A percentile compares a stretch with the other conserved stretches of the same genome.
Conservation (phyloP, 2,113 vertebrate species). For the Xiphorhynchus elegans region DNA sequence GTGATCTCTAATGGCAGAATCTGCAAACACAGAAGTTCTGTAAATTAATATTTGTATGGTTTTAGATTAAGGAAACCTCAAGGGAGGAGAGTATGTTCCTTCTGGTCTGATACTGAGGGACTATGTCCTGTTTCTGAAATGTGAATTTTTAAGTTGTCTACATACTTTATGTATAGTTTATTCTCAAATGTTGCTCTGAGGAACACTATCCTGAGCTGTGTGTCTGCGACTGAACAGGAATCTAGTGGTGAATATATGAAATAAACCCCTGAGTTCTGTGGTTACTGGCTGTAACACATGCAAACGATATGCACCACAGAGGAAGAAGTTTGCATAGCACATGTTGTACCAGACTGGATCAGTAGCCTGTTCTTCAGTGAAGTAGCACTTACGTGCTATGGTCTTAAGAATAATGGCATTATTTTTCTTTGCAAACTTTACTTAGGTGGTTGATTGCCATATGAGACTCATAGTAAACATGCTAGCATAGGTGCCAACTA, state of each 20-base stretch:
- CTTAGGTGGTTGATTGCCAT: not conserved
- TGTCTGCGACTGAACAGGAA: not conserved
- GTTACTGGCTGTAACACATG: not conserved
- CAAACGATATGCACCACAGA: not conserved
- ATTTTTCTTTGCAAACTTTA: not conserved
- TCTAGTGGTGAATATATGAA: not conserved
- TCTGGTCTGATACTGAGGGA: not conserved
- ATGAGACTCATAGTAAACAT: not conserved
- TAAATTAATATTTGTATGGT: not conserved
- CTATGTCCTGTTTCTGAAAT: not conserved
- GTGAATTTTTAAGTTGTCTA: not conserved
- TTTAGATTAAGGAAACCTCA: not conserved
- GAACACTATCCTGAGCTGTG: not conserved
- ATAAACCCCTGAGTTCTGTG: not conserved
- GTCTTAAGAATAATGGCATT: not conserved
- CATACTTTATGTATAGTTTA: not conserved
- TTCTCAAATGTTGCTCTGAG: not conserved
- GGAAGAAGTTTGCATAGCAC: not conserved
- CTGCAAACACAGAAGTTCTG: not conserved
- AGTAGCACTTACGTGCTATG: not conserved
- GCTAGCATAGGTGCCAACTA: not conserved
- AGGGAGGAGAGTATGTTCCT: not conserved
- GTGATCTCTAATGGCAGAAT: not conserved
- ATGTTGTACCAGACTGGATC: not conserved
- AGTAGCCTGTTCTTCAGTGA: not conserved